Conservation (phyloP, 2,888 invertebrate genomes). For the Orthosia cruda region DNA sequence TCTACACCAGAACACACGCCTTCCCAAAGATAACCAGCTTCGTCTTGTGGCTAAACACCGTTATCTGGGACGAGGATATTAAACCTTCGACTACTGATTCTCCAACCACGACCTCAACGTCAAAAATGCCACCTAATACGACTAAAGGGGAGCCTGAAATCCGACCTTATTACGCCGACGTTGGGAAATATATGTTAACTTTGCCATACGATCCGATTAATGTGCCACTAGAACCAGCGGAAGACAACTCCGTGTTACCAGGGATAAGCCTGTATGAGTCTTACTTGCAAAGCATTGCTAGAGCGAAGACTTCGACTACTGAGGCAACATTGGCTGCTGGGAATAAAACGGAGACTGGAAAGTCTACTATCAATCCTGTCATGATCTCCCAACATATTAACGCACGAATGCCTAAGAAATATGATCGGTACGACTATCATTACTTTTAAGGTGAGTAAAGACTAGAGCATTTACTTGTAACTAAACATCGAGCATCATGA, state of each 20-base stretch:
- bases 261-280: conserved; percentile 88
- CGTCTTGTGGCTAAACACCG: conserved; percentile 83
- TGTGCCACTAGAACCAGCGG: conserved; percentile 86
- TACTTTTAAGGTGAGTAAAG: conserved; percentile 26
- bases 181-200: conserved; percentile 82
- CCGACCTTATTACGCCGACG: conserved; percentile 72
- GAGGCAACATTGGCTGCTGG: conserved; percentile 62
- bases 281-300: conserved; percentile 82
- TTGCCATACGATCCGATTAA: conserved; percentile 87
- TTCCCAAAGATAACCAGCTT: conserved; percentile 86
- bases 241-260: conserved; percentile 86
- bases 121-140: conserved; percentile 60
- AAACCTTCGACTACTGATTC: conserved; percentile 74
- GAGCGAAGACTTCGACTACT: conserved; percentile 79
- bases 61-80: conserved; percentile 87
- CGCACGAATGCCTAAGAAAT: conserved; percentile 69
- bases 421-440: conserved; percentile 76
- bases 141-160: conserved; percentile 65
- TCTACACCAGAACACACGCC: conserved; percentile 86
- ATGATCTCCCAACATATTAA: conserved; percentile 71
- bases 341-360: conserved; percentile 69
- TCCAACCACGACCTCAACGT: conserved; percentile 46
- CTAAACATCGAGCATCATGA: no score
- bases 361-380: conserved; percentile 75
- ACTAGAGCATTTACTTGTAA: no score